Conservation (phyloP, 2,888 invertebrate genomes). For the Eupithecia subumbrata region DNA sequence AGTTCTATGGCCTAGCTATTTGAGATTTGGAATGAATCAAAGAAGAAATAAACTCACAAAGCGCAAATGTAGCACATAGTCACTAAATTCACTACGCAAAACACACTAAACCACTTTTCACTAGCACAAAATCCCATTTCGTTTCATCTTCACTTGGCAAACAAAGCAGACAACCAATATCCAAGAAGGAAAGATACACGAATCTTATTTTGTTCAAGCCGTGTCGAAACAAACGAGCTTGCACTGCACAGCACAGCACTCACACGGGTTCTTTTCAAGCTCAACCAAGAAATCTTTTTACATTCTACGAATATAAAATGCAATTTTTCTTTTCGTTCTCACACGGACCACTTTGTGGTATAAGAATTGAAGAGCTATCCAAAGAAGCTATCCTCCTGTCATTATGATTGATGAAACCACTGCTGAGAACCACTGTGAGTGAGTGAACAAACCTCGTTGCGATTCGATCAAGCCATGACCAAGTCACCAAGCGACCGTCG, state of each 20-base stretch:
- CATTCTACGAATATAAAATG: background rate
- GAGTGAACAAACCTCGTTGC: background rate
- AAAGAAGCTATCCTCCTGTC: no score
- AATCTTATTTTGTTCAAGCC: background rate
- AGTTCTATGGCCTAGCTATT: constrained; percentile 30
- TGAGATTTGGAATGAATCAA: constrained; percentile 14
- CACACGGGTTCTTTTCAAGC: constrained; percentile 6
- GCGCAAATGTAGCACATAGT: constrained; percentile 23
- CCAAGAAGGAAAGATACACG: constrained; percentile 7
- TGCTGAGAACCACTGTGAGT: no score
- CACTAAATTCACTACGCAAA: constrained; percentile 37
- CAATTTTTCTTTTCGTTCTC: background rate
- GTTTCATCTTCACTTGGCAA: constrained; percentile 36
- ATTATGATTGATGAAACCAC: background rate
- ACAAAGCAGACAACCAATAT: constrained; percentile 14
- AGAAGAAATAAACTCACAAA: constrained; percentile 19
- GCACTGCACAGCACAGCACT: background rate
- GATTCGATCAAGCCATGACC: background rate
- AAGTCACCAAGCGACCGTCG: background rate
- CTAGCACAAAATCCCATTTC: constrained; percentile 31
- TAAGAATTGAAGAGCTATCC: no score
- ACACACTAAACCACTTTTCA: constrained; percentile 30
- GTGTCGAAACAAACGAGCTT: background rate
- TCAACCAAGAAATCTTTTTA: constrained; percentile 4
- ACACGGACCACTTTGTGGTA: no score